Evolutionary conservation across 2,113 vertebrate species (phyloP), one percentile per base, ranked within the genome.

Genomic region (Pterocles orientalis): DNA sequence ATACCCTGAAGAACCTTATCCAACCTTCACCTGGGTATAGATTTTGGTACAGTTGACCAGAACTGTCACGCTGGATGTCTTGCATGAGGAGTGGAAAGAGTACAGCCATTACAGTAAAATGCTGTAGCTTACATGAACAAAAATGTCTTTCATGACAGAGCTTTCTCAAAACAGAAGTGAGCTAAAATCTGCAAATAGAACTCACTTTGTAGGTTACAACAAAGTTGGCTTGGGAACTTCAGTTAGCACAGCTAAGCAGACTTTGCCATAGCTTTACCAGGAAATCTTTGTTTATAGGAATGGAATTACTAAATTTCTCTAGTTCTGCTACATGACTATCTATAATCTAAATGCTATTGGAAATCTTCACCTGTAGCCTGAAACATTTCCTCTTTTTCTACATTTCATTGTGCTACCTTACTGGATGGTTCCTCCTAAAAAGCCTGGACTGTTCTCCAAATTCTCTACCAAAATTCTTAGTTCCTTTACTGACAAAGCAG

Each of bases 161-260:
- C 48, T 75, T 79, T 92, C 76, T 83, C 66, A 73, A 93, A 88
- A 86, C 58, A 93, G 62, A 90, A 92, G 28, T 25, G 23, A 94
- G 19, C 20, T 75, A 82, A 84, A 84, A 92, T 65, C 58, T 90
- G 41, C 58, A 86, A 86, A 81, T 1, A 91, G 80, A 86, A 60
- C 66, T 82, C 58, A 65, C 47, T 83, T 50, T 15, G 39, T 23
- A 78, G 34, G 64, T 75, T 88, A 77, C 54, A 78, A 31, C 21
- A 62, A 29, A 73, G 51, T 86, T 82, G 83, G 25, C 64, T 56
- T 18, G 2, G 4, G 15, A 8, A 86, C 58, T 64, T 69, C 33
- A 41, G 47, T 58, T 19, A 88, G 47, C 62, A 71, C 14, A 76
- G 70, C 54, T 79, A 60, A 81, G 54, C n/a, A 88, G n/a, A 12